Base-by-base conservation (phyloP, 2,797 vertebrate species). In the Pipistrellus kuhlii region DNA sequence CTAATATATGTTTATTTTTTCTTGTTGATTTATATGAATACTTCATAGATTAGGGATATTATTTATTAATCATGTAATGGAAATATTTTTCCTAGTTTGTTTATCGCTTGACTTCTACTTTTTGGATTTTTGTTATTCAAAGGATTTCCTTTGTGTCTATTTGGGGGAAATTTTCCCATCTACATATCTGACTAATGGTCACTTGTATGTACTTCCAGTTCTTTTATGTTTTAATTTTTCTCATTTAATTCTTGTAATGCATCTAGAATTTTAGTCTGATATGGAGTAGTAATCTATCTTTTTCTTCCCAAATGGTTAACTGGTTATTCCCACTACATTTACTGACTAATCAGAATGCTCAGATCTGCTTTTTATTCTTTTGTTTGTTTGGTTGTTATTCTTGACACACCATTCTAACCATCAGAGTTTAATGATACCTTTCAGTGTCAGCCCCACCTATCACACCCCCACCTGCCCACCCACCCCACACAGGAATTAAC, bases 161-260 rank as follows among this genome's bases (percentile, higher is more conserved):
- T n/a, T 27, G 62, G 53, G 66, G 90, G 38, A 83, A 66, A 30
- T 17, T 93, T 83, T 69, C 55, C 57, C 17, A 44, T 8, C 10
- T n/a, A 66, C 51, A 0, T 90, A 66, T 57, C 48, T 25, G 1
- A 84, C 32, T 44, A 87, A 38, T 41, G 51, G 32, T 38, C 53
- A 77, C 3, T 68, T 66, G 7, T 38, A 2, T 23, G 9, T 73
- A 17, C 7, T 27, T 89, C 14, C 25, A 57, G 14, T 46, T 69
- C 41, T 55, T 93, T 77, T 77, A 21, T 78, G 27, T 90, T 86
- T 89, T 85, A 51, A 32, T n/a, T 75, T 57, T 93, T 84, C 88
- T 83, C 12, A 14, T 64, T 1, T 85, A 66, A 72, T 90, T 94
- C 23, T 93, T 91, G 23, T 8, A 85, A n/a, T 41, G n/a, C 9